A percentile compares a stretch with the other conserved stretches of the same genome.
These are phyloP conservation scores for Buathra laborator DNA, from an alignment of 2,888 invertebrate species.

Conservation along the genomic window DNA sequence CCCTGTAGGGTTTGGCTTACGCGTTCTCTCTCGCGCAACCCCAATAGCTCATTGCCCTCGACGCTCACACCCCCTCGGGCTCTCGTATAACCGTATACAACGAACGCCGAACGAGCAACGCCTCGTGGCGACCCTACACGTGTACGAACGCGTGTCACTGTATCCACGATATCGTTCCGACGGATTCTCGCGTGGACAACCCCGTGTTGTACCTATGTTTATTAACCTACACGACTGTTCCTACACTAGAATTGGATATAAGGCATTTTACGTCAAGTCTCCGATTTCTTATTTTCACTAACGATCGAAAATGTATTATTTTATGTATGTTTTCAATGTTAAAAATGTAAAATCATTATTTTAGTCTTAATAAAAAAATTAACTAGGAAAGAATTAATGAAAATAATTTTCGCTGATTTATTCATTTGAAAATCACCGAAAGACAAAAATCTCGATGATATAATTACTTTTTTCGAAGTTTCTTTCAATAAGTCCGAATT, in stretches of 20 bases:
- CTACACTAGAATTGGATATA: neutral
- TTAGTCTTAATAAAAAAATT: too few species aligned
- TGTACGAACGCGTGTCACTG: slow-evolving; percentile 67
- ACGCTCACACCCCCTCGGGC: slow-evolving; percentile 18
- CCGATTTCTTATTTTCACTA: too few species aligned
- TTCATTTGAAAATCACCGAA: too few species aligned
- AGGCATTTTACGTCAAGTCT: neutral
- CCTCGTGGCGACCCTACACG: slow-evolving; percentile 71
- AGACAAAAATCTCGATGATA: too few species aligned
- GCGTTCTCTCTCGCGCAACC: slow-evolving; percentile 18
- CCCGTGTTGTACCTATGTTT: too few species aligned
- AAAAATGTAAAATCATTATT: too few species aligned
- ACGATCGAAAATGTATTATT: too few species aligned
- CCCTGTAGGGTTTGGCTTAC: neutral
- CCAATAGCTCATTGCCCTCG: slow-evolving; percentile 54
- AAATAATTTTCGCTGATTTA: too few species aligned
- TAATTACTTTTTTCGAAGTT: neutral
- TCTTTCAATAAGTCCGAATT: neutral
- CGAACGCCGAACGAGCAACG: slow-evolving; percentile 64
- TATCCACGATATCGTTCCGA: slow-evolving; percentile 39
- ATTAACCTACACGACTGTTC: neutral
- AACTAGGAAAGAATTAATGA: too few species aligned
- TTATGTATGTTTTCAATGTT: too few species aligned
- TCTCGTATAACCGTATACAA: slow-evolving; percentile 27
- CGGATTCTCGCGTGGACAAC: slow-evolving; percentile 18